These are phyloP conservation scores for Andrena bicolor DNA, from an alignment of 2,888 invertebrate genomes.

Conservation along the genomic window DNA sequence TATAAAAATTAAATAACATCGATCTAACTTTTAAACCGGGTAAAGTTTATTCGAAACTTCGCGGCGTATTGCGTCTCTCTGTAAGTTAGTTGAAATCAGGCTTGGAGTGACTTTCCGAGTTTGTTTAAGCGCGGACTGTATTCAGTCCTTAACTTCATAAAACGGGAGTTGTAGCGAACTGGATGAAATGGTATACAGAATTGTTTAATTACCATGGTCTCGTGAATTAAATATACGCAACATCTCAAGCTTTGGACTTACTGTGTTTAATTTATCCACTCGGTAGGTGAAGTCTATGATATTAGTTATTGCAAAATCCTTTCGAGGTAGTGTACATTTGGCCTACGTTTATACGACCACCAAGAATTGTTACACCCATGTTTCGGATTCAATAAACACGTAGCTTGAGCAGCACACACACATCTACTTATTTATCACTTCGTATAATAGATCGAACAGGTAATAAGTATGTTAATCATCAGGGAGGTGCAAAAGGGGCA, in stretches of 20 bases:
- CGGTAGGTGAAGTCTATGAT: neutral
- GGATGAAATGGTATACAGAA: neutral
- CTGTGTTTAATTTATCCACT: slow-evolving; percentile 3
- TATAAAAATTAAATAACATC: slow-evolving; percentile 38
- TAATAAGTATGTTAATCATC: no score
- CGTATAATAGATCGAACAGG: no score
- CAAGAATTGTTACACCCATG: slow-evolving; percentile 13
- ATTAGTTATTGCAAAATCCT: slow-evolving; percentile 5
- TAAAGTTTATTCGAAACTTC: slow-evolving; percentile 20
- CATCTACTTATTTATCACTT: slow-evolving; percentile 7
- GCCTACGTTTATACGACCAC: slow-evolving; percentile 13
- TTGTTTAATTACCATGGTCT: neutral
- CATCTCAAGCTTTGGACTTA: neutral
- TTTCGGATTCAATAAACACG: slow-evolving; percentile 40
- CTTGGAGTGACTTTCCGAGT: neutral
- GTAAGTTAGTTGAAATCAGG: neutral
- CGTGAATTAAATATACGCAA: neutral
- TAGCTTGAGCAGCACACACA: neutral
- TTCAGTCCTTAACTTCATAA: neutral
- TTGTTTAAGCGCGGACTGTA: neutral
- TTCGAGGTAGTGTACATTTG: slow-evolving; percentile 8
- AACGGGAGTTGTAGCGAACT: neutral
- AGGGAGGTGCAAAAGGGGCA: no score
- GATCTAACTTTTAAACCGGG: slow-evolving; percentile 29
- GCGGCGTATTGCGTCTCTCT: no score